Evolutionary conservation across 2,888 invertebrate species (phyloP).

Genomic region (Hyposoter didymator): DNA sequence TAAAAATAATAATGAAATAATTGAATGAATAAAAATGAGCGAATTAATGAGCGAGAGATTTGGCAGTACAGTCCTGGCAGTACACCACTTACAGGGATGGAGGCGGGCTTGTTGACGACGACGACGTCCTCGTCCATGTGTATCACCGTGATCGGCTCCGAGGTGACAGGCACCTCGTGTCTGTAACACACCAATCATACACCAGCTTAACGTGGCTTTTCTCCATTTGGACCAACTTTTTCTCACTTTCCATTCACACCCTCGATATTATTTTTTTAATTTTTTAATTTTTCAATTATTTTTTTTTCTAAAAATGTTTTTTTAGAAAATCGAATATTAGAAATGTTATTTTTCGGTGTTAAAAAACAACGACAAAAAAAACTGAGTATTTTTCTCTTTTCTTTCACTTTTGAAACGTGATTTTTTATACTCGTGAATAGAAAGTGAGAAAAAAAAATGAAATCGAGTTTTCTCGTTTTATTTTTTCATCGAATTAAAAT

Average conservation of each 20-base stretch:
- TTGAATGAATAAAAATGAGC: slow-evolving; percentile 4
- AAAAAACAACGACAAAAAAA: neutral
- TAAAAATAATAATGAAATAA: slow-evolving; percentile 2
- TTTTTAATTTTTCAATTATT: neutral
- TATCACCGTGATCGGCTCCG: slow-evolving; percentile 98
- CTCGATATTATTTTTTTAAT: neutral
- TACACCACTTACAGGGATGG: slow-evolving; percentile 99
- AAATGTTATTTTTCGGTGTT: neutral
- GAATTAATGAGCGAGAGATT: slow-evolving; percentile 69
- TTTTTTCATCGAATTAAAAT: neutral
- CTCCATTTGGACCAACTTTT: slow-evolving; percentile 62
- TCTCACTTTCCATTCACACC: slow-evolving; percentile 29
- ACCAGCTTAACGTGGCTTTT: slow-evolving; percentile 84
- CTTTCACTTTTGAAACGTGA: no score
- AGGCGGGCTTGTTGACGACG: slow-evolving; percentile 99
- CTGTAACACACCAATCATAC: slow-evolving; percentile 88
- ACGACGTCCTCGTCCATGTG: slow-evolving; percentile 99
- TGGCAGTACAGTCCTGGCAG: slow-evolving; percentile 86
- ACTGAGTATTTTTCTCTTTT: no score
- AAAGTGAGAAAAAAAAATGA: no score
- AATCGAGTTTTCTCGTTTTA: no score
- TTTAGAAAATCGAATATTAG: neutral
- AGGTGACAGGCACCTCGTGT: slow-evolving; percentile 99
- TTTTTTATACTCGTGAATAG: neutral
- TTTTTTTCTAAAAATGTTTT: neutral